A percentile compares a stretch with the other conserved stretches of the same genome.
Evolutionary conservation across 2,888 invertebrate species (phyloP).

Genomic region (Aradus depressus): DNA sequence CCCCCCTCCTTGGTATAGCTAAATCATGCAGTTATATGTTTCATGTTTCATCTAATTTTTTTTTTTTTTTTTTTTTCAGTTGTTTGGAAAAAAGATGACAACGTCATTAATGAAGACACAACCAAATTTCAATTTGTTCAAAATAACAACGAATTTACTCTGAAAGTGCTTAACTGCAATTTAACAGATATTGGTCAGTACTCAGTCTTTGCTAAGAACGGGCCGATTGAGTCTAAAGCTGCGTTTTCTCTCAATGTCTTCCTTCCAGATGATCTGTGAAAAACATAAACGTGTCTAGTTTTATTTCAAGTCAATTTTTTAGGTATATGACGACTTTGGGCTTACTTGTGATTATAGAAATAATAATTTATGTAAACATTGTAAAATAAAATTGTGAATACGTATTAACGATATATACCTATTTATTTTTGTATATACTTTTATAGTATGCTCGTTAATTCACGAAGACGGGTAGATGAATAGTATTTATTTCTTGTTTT

Average conservation of each 20-base stretch:
- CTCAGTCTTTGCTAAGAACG: conserved; percentile 70
- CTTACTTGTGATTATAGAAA: conserved; percentile 27
- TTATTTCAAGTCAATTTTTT: conserved; percentile 13
- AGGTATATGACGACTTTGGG: conserved; percentile 22
- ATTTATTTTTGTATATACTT: conserved; percentile 13
- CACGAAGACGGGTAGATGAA: not conserved
- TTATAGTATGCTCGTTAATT: conserved; percentile 3
- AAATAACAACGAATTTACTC: conserved; percentile 63
- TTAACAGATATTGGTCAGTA: conserved; percentile 79
- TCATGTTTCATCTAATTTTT: too few relatives aligned
- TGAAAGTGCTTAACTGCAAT: conserved; percentile 63
- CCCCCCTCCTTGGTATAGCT: too few relatives aligned
- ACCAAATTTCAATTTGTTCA: conserved; percentile 72
- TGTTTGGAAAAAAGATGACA: conserved; percentile 23
- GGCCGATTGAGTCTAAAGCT: conserved; percentile 70
- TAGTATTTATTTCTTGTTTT: conserved; percentile 6
- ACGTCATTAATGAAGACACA: conserved; percentile 51
- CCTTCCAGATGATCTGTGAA: conserved; percentile 18
- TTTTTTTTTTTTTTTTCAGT: conserved; percentile 17
- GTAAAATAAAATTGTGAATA: too few relatives aligned
- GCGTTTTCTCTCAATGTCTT: conserved; percentile 78
- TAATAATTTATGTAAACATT: too few relatives aligned
- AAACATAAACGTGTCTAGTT: not conserved
- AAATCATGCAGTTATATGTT: too few relatives aligned
- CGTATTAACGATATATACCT: conserved; percentile 5